Base-by-base conservation (phyloP, 2,797 vertebrate species). In the Adrianichthys oophorus region DNA sequence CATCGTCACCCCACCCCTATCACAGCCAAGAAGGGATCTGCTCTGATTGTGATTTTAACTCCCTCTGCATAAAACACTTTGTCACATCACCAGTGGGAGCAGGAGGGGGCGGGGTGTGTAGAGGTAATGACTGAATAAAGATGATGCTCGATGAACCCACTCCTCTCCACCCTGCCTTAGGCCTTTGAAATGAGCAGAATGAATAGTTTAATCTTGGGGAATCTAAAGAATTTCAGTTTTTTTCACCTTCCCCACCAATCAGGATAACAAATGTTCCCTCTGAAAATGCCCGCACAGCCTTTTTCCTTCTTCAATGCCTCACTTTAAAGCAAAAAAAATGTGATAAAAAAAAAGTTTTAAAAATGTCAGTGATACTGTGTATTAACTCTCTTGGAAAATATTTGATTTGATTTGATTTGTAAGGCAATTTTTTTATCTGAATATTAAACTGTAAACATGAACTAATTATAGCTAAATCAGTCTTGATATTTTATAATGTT, bases 201-300 rank as follows among this genome's bases (percentile, higher is more conserved):
- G 84, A 90, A 89, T 91, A 85, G 88, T 90, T 90, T 74, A 92
- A 62, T 89, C 80, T 81, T 70, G 19, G 69, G 77, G 68, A 89
- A 89, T 89, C 81, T 87, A 83, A 70, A 87, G 82, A 76, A 82
- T 88, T 80, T 89, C 87, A 90, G 83, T 76, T 37, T 37, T 37
- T 26, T 26, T 26, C 26, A 2, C 19, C 26, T 77, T 76, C 57
- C 62, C 62, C 56, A 15, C 56, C 46, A 48, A 86, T 83, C 80
- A 65, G 72, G 72, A 89, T 86, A 90, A 90, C 84, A 86, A 88
- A 89, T 88, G 82, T 75, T 72, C 78, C 78, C 52, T 70, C 73
- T 57, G 76, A 90, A 88, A 79, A 78, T 77, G 76, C 84, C 69
- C 75, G 69, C 80, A 89, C 82, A 86, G 86, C 84, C 59, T 24